Evolutionary conservation across 2,113 vertebrate species (phyloP), one percentile per base, ranked within the genome.

Genomic region (Colistium nudipinnis): DNA sequence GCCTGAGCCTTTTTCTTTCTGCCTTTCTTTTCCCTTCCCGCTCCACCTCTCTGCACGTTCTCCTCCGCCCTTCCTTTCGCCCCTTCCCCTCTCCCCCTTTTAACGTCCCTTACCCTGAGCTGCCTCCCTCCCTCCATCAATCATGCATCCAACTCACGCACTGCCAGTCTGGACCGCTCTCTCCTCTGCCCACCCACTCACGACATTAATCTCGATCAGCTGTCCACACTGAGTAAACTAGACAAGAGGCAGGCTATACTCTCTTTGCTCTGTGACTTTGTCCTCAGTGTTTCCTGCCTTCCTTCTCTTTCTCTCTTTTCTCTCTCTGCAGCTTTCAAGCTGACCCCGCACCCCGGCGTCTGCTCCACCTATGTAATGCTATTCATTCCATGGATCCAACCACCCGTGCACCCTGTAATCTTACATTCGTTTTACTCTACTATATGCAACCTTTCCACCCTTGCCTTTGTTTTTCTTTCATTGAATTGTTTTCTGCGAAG

Each of bases 121-220:
- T 52, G 72, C 74, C 78, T 54, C 75, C 62, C 78, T 54, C 75
- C 62, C 20, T 78, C 82, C 77, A 89, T 91, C 88, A 80, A 80
- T 89, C 88, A 86, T 53, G 57, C 63, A 74, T 64, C 75, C 80
- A 70, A 30, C 75, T 81, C 84, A 84, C 81, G 62, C 76, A 22
- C 74, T 70, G 78, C 75, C 75, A 88, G 80, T 79, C 87, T 74
- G 66, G 68, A 83, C 72, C 62, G 73, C 73, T 68, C 68, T 61
- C 63, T 64, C 54, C 49, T 55, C 76, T 47, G 38, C 76, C 71
- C 84, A 86, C 84, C 75, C 79, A 69, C 70, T 74, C 78, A 30
- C 83, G 63, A 82, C 87, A 91, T 91, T 89, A 74, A 91, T 91
- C 88, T 89, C 87, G 67, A 91, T 90, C 80, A 84, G 75, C 83